Evolutionary conservation across 2,888 invertebrate genomes (phyloP).

Genomic region (Venustoraphidia nigricollis): DNA sequence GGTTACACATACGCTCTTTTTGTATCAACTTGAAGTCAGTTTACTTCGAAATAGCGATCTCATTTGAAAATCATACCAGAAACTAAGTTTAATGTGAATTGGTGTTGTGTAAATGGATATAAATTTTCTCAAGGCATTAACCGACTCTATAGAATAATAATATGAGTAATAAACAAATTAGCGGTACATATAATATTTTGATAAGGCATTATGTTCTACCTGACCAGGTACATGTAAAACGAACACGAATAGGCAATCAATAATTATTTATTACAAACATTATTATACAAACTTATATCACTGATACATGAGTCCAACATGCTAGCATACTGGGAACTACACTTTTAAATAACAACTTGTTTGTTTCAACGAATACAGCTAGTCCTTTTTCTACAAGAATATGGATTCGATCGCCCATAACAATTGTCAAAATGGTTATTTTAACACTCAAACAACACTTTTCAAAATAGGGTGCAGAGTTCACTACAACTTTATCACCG

Average conservation of each 20-base stretch:
- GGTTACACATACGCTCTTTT: background rate
- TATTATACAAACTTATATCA: conserved; percentile 8
- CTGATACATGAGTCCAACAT: background rate
- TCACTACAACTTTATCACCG: no score
- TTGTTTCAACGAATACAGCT: no score
- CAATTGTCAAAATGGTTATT: no score
- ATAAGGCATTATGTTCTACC: conserved; percentile 13
- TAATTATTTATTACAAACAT: conserved; percentile 11
- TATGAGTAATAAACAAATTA: conserved; percentile 23
- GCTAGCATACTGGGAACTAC: no score
- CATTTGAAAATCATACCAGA: background rate
- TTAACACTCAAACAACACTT: no score
- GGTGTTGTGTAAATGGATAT: no score
- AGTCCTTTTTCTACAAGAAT: no score
- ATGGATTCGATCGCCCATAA: no score
- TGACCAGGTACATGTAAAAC: conserved; percentile 15
- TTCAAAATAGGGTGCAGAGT: no score
- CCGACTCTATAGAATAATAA: no score
- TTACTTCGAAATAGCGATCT: background rate
- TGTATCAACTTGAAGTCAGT: background rate
- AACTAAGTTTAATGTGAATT: background rate
- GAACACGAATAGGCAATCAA: conserved; percentile 10
- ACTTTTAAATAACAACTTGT: no score
- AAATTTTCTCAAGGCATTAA: no score
- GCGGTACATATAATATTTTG: conserved; percentile 15